These are phyloP conservation scores for Metopolophium dirhodum DNA, from an alignment of 1,140 invertebrate species.

Conservation along the genomic window DNA sequence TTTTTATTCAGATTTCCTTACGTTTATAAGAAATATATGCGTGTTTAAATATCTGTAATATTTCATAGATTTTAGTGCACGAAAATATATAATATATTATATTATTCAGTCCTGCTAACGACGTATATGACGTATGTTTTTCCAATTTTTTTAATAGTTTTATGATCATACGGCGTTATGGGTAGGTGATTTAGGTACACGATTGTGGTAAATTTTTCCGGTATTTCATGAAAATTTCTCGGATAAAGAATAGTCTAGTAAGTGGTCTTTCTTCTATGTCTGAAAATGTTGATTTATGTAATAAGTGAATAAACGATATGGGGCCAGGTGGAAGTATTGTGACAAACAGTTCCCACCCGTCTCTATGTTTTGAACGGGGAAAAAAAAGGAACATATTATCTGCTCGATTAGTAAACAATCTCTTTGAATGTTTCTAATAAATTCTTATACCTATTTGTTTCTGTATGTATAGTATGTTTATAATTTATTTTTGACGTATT, in stretches of 20 bases:
- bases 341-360: no score
- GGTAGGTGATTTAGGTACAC: neutral
- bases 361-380: no score
- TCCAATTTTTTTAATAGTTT: neutral
- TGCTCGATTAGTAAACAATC: neutral
- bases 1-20: no score
- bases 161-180: neutral
- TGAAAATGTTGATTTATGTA: no score
- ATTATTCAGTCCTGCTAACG: neutral
- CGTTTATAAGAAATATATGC: no score
- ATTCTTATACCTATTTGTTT: neutral
- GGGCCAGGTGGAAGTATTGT: no score
- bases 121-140: neutral
- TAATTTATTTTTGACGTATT: neutral
- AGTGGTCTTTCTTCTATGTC: no score
- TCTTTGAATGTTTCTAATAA: neutral
- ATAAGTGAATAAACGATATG: no score
- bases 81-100: neutral
- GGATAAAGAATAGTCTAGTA: no score
- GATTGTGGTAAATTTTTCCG: neutral
- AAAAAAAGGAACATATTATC: neutral
- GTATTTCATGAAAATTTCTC: neutral
- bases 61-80: no score
- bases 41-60: neutral
- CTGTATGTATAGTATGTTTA: neutral